Evolutionary conservation across 1,140 invertebrate genomes (phyloP), one percentile per base, ranked within the genome.

Genomic region (Macrostomum lignano): DNA sequence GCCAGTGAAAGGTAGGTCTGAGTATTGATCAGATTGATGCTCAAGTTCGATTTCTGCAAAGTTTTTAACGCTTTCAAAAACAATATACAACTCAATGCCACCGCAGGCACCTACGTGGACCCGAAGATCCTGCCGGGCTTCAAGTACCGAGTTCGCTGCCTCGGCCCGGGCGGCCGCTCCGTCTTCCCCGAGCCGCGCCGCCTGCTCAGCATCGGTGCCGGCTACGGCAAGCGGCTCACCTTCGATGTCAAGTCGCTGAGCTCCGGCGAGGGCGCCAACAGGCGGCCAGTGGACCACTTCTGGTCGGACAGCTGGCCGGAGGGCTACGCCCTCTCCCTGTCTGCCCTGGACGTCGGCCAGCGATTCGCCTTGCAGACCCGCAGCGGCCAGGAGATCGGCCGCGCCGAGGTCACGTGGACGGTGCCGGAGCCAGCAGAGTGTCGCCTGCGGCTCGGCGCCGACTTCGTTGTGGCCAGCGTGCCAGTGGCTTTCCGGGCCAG

Each of bases 301-400:
- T 74, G 71, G 70, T 71, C 70, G n/a, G 72, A 74, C 51, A 71
- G 67, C 25, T 64, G 69, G 44, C 64, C 68, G 2, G 67, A 70
- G 40, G 72, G 72, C 17, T 59, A 67, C 36, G 72, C 68, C 15
- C 66, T 74, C 45, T 65, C 68, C 42, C 58, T 68, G 0, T 58
- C 66, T 17, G 69, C 69, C 1, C 60, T 74, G 7, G 55, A 62
- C 30, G 60, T 63, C 10, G 65, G 66, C 3, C 67, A 70, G 60
- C 65, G 63, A 39, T 72, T 71, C 47, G 46, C 52, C 15, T 62
- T 73, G 9, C 67, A 71, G 47, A 42, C 68, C 67, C 60, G 60
- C 67, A 65, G 40, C 50, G 65, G 29, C 58, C 66, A 63, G 65
- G 69, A 57, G 55, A 51, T 51, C 40, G 42, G 48, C 19, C 37